phyloP scores from a whole-genome alignment of 92 coral and sea anemone species.

The Palythoa grandiflora region DNA sequence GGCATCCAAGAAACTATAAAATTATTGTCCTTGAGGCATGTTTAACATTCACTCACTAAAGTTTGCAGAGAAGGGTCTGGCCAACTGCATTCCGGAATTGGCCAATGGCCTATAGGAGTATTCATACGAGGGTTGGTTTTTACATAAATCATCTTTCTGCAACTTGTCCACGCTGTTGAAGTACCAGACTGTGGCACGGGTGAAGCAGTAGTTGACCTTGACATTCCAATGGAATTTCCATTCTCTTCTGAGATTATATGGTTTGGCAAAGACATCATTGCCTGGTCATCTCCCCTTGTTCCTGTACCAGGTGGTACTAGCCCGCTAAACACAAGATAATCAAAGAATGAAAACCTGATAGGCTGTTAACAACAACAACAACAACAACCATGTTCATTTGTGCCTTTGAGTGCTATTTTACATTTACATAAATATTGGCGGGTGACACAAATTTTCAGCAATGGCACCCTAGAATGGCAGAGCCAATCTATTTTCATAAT shows the following conservation, averaged over 20 bases:
- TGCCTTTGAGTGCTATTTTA: no score
- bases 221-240: slow-evolving; percentile 57
- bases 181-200: slow-evolving; percentile 84
- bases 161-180: slow-evolving; percentile 93
- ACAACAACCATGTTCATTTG: no score
- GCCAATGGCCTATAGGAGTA: slow-evolving; percentile 96
- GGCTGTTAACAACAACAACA: no score
- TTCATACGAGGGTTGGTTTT: slow-evolving; percentile 81
- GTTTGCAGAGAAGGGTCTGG: slow-evolving; percentile 88
- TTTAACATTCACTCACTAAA: slow-evolving; percentile 64
- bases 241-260: slow-evolving; percentile 61
- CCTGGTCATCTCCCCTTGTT: slow-evolving; percentile 38
- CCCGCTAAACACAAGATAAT: background rate
- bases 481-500: no score
- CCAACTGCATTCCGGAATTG: slow-evolving; percentile 97
- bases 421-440: no score
- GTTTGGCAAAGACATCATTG: slow-evolving; percentile 47
- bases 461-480: no score
- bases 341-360: background rate
- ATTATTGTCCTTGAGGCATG: no score
- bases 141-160: slow-evolving; percentile 95
- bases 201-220: slow-evolving; percentile 88
- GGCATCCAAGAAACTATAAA: no score
- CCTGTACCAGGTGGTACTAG: slow-evolving; percentile 27
- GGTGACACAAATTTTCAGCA: no score